Evolutionary conservation across 1,140 invertebrate genomes (phyloP), one percentile per base, ranked within the genome.

Genomic region (Drosophila parvula): DNA sequence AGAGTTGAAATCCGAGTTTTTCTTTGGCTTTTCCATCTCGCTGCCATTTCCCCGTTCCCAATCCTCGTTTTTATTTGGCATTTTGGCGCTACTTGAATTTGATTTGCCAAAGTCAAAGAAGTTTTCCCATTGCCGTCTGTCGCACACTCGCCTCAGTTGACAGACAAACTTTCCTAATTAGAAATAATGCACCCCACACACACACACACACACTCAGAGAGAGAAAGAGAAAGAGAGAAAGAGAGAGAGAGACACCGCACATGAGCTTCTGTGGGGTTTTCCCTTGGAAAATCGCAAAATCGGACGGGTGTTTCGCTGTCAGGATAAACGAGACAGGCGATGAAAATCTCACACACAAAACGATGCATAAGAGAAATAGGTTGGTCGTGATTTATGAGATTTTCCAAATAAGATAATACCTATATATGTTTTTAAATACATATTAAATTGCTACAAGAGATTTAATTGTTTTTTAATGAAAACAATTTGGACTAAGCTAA

Each of bases 141-240:
- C 53, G 60, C 74, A 55, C 48, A 64, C 51, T 64, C 71, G 55
- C 53, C 73, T 76, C 67, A 78, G 75, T 78, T 78, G 75, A 79
- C 69, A 77, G 71, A 65, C 59, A 86, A 88, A 88, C 83, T 88
- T 88, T 88, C 81, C 84, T 88, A 88, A 88, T 88, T 88, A 88
- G 84, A 88, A 88, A 89, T 89, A 89, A 88, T 88, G 83, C 83
- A 74, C 67, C 83, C 63, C 60, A 50, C 82, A 79, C 70, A 76
- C 51, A 63, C 48, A 64, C 61, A 41, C 28, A 22, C 50, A 32
- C 51, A 76, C n/a, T n/a, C n/a, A n/a, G n/a, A n/a, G n/a, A n/a
- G n/a, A n/a, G n/a, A n/a, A n/a, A n/a, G n/a, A n/a, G n/a, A n/a
- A n/a, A n/a, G n/a, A n/a, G n/a, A n/a, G n/a, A n/a, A n/a, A n/a